Evolutionary conservation across 2,113 vertebrate genomes (phyloP).

Genomic region (Petrocephalus microphthalmus): DNA sequence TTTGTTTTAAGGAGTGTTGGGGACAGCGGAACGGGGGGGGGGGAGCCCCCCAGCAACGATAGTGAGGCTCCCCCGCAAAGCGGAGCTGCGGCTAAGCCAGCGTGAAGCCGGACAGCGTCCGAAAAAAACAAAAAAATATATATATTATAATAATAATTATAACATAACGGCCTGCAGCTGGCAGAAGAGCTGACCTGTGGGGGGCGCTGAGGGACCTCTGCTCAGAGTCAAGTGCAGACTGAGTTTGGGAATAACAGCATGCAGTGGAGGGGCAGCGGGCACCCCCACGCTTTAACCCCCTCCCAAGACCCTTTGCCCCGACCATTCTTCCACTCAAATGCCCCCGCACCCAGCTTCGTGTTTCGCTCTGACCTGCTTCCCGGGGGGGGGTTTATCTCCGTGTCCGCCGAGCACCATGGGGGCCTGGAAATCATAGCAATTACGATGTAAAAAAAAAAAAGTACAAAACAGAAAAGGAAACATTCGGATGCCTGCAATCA

Average conservation of each 20-base stretch:
- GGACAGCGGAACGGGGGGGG: neutral
- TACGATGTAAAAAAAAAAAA: neutral
- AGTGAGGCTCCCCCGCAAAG: neutral
- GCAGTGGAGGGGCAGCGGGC: neutral
- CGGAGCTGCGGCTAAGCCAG: neutral
- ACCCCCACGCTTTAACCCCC: neutral
- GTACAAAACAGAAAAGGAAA: neutral
- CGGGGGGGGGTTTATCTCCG: neutral
- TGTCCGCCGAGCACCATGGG: neutral
- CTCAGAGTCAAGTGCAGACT: neutral
- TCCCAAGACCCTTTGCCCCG: neutral
- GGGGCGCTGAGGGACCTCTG: neutral
- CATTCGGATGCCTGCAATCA: neutral
- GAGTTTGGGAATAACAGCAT: neutral
- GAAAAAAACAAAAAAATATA: neutral
- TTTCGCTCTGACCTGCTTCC: neutral
- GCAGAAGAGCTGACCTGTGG: neutral
- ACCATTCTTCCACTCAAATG: neutral
- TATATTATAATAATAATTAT: neutral
- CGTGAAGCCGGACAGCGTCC: neutral
- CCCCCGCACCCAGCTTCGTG: neutral
- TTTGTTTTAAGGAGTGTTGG: neutral
- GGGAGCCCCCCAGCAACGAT: neutral
- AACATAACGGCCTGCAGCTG: neutral
- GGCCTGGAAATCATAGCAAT: constrained; percentile 1